A percentile compares a stretch with the other conserved stretches of the same genome.
phyloP scores from a whole-genome alignment of 1,140 invertebrate genomes.

The Subanguina moxae region DNA sequence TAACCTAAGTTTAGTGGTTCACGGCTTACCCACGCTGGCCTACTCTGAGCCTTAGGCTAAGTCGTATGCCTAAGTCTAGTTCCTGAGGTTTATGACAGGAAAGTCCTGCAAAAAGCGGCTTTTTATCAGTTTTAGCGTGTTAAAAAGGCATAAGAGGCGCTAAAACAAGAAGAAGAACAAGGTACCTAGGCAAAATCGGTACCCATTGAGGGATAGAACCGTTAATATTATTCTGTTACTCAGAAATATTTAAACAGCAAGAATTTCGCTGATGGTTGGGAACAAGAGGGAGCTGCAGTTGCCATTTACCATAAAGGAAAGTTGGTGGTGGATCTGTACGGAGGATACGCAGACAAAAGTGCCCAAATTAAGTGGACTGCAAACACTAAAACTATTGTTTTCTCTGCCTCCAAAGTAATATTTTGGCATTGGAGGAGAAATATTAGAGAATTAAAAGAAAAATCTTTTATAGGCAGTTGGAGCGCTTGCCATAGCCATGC shows the following conservation, averaged over 20 bases:
- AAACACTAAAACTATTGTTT: constrained; percentile 40
- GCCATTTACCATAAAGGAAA: constrained; percentile 52
- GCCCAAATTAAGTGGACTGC: constrained; percentile 33
- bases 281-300: constrained; percentile 56
- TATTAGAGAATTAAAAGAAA: background rate
- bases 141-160: constrained; percentile 43
- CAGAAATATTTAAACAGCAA: constrained; percentile 25
- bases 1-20: too few species aligned
- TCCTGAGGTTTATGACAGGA: constrained; percentile 54
- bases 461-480: constrained; percentile 14
- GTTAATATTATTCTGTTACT: background rate
- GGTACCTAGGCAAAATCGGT: background rate
- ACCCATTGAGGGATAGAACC: background rate
- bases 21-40: too few species aligned
- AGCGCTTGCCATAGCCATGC: constrained; percentile 51
- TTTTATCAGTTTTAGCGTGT: too few species aligned
- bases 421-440: background rate
- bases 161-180: constrained; percentile 60
- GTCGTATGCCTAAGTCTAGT: too few species aligned
- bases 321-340: constrained; percentile 60
- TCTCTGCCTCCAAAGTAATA: constrained; percentile 47
- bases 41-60: too few species aligned
- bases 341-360: constrained; percentile 58
- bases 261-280: constrained; percentile 45
- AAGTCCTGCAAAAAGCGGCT: constrained; percentile 40